These are phyloP conservation scores for Solenopsis fugax DNA, from an alignment of 1,140 invertebrate genomes.

Conservation along the genomic window DNA sequence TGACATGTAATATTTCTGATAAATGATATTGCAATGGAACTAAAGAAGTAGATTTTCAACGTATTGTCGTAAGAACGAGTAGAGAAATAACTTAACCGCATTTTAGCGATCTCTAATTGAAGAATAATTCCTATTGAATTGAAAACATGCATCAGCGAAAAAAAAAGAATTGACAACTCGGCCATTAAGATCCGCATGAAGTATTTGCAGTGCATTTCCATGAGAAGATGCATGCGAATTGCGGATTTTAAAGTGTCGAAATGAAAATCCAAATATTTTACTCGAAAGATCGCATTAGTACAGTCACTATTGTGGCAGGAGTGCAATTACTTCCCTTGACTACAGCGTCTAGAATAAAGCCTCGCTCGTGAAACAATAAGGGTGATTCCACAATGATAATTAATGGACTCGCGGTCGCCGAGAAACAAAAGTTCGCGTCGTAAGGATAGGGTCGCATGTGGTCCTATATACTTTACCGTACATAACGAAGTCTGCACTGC, in stretches of 20 bases:
- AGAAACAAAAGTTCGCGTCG: conserved; percentile 53
- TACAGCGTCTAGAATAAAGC: conserved; percentile 61
- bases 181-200: conserved; percentile 17
- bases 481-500: conserved; percentile 28
- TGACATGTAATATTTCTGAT: not conserved
- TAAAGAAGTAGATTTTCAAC: not conserved
- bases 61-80: not conserved
- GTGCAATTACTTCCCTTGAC: conserved; percentile 52
- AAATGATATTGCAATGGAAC: not conserved
- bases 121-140: conserved; percentile 2
- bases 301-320: conserved; percentile 39
- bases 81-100: not conserved
- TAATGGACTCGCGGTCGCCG: conserved; percentile 58
- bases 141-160: conserved; percentile 1
- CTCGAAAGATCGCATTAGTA: conserved; percentile 43
- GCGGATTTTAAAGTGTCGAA: conserved; percentile 24
- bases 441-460: not conserved
- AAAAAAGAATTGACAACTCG: conserved; percentile 7
- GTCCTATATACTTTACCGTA: conserved; percentile 17
- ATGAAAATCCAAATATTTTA: conserved; percentile 33
- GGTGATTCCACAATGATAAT: conserved; percentile 66
- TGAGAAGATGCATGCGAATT: not conserved
- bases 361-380: conserved; percentile 64
- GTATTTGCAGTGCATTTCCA: not conserved
- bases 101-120: not conserved